Percentiles rank a stretch among this genome's conserved stretches.
phyloP scores from a whole-genome alignment of 37 sponge, comb jelly and placozoan genomes.

The Ephydatia muelleri region DNA sequence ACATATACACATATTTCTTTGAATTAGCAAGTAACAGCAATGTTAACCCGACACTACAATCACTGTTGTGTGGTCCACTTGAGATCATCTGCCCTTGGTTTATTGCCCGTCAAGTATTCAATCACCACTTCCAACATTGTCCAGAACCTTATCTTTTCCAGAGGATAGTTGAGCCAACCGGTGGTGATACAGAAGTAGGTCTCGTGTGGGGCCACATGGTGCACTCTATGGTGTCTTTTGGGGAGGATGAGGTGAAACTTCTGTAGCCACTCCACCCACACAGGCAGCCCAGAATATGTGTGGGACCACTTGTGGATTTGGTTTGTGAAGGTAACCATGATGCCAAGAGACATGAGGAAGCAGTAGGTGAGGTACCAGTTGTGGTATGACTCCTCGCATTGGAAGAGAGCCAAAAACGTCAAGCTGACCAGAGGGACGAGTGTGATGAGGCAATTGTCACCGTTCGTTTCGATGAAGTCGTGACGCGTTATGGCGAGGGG shows the following conservation, averaged over 20 bases:
- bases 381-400: not conserved
- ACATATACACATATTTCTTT: too few species aligned
- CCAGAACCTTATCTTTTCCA: constrained; percentile 63
- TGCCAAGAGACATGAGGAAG: not conserved
- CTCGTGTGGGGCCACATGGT: constrained; percentile 61
- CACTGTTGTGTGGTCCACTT: constrained; percentile 51
- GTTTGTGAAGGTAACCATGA: constrained; percentile 53
- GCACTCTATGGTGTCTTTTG: constrained; percentile 50
- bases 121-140: constrained; percentile 36
- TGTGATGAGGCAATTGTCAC: constrained; percentile 47
- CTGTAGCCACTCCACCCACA: constrained; percentile 49
- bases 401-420: not conserved
- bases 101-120: constrained; percentile 35
- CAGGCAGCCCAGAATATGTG: constrained; percentile 35
- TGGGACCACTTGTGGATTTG: constrained; percentile 76
- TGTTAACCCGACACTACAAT: too few species aligned
- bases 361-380: not conserved
- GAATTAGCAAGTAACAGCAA: too few species aligned
- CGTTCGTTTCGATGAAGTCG: constrained; percentile 56
- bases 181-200: constrained; percentile 60
- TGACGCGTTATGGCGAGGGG: constrained; percentile 62
- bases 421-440: not conserved
- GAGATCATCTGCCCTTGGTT: constrained; percentile 41
- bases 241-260: constrained; percentile 60
- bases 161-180: constrained; percentile 69